Conservation (phyloP, 2,888 invertebrate genomes). For the Drosophila algonquin region DNA sequence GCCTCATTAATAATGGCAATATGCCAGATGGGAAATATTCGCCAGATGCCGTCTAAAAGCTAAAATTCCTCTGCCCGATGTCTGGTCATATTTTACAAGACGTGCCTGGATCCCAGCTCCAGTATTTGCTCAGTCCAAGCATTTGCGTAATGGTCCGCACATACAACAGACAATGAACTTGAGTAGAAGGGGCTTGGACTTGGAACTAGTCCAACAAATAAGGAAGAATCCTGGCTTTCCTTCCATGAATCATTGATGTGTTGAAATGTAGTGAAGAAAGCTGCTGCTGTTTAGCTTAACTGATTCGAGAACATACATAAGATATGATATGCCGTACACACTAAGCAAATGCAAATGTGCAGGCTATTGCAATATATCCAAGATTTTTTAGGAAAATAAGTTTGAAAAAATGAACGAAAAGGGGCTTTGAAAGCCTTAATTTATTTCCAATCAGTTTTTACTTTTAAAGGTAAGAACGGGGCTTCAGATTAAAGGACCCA, state of each 20-base stretch:
- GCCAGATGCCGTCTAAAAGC: neutral
- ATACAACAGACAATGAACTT: neutral
- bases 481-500: too few relatives aligned
- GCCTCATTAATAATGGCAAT: neutral
- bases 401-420: too few relatives aligned
- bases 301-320: neutral
- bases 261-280: neutral
- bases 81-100: neutral
- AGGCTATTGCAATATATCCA: too few relatives aligned
- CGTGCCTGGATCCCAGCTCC: neutral
- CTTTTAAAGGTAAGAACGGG: too few relatives aligned
- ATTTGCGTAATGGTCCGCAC: neutral
- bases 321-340: too few relatives aligned
- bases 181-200: neutral
- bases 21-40: neutral
- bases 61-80: neutral
- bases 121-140: neutral
- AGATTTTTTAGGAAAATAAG: too few relatives aligned
- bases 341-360: too few relatives aligned
- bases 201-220: neutral
- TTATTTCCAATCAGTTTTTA: too few relatives aligned
- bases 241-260: neutral
- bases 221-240: neutral
- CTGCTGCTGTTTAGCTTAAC: too few relatives aligned
- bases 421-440: too few relatives aligned